These are phyloP conservation scores for Maccullochella peelii DNA, from an alignment of 2,113 vertebrate genomes.

Conservation along the genomic window DNA sequence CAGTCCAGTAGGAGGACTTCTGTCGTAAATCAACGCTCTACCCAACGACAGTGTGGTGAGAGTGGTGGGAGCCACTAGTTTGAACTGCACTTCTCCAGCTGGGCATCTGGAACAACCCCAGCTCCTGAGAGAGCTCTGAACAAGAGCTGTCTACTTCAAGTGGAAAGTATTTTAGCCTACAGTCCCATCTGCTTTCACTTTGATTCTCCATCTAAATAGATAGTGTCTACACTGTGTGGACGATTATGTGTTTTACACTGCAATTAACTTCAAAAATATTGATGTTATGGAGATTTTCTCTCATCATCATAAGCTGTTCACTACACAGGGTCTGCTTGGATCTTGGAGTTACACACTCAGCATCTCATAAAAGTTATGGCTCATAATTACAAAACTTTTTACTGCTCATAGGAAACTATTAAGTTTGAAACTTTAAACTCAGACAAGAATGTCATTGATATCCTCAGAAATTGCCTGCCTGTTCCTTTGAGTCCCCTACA, in stretches of 20 bases:
- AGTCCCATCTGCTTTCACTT: constrained; percentile 83
- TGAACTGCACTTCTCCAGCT: constrained; percentile 69
- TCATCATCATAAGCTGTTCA: constrained; percentile 52
- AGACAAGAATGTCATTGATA: constrained; percentile 63
- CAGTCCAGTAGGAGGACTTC: constrained; percentile 36
- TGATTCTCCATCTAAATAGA: constrained; percentile 72
- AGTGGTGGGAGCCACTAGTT: constrained; percentile 61
- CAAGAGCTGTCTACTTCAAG: constrained; percentile 72
- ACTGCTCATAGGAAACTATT: constrained; percentile 65
- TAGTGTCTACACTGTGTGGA: constrained; percentile 55
- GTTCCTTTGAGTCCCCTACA: constrained; percentile 39
- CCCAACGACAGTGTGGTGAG: constrained; percentile 55
- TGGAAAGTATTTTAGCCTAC: constrained; percentile 80
- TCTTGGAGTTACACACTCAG: constrained; percentile 46
- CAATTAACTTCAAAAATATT: constrained; percentile 69
- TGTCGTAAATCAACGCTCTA: constrained; percentile 60
- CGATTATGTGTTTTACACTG: constrained; percentile 69
- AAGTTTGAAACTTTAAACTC: constrained; percentile 54
- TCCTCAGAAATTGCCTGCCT: constrained; percentile 38
- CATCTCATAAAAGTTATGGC: constrained; percentile 69
- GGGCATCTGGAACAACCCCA: constrained; percentile 68
- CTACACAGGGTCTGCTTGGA: constrained; percentile 7
- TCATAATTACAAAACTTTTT: constrained; percentile 70
- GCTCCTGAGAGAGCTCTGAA: constrained; percentile 71
- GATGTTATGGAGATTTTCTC: constrained; percentile 64